These are phyloP conservation scores for Atlantisia rogersi DNA, from an alignment of 2,113 vertebrate species.

Conservation along the genomic window DNA sequence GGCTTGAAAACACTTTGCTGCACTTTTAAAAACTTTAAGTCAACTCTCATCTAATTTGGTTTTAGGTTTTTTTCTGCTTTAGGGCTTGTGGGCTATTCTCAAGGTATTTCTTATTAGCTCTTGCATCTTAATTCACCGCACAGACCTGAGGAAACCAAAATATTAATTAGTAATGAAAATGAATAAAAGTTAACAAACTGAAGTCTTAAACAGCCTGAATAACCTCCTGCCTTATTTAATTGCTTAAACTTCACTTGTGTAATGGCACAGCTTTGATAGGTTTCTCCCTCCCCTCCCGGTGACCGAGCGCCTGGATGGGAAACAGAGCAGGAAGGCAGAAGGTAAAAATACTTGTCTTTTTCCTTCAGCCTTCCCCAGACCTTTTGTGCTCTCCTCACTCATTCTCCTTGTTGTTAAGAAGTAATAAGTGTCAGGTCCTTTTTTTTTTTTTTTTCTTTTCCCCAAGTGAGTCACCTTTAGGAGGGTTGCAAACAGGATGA, in stretches of 20 bases:
- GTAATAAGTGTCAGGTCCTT: background rate
- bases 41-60: slow-evolving; percentile 58
- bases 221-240: slow-evolving; percentile 15
- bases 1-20: slow-evolving; percentile 42
- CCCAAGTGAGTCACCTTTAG: background rate
- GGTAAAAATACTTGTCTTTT: background rate
- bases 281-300: background rate
- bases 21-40: slow-evolving; percentile 31
- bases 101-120: slow-evolving; percentile 56
- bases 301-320: background rate
- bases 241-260: background rate
- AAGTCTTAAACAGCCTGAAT: background rate
- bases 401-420: background rate
- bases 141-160: slow-evolving; percentile 60
- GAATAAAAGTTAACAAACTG: slow-evolving; percentile 47
- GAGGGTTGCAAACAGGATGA: slow-evolving; percentile 21
- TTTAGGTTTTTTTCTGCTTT: background rate
- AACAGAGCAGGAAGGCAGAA: background rate
- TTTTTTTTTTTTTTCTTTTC: background rate
- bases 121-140: slow-evolving; percentile 59
- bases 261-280: background rate
- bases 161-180: slow-evolving; percentile 68
- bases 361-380: background rate
- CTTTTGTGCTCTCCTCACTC: background rate
- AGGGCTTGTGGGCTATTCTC: slow-evolving; percentile 46